Conservation (phyloP, 1,140 invertebrate genomes). For the Drosophila ficusphila region DNA sequence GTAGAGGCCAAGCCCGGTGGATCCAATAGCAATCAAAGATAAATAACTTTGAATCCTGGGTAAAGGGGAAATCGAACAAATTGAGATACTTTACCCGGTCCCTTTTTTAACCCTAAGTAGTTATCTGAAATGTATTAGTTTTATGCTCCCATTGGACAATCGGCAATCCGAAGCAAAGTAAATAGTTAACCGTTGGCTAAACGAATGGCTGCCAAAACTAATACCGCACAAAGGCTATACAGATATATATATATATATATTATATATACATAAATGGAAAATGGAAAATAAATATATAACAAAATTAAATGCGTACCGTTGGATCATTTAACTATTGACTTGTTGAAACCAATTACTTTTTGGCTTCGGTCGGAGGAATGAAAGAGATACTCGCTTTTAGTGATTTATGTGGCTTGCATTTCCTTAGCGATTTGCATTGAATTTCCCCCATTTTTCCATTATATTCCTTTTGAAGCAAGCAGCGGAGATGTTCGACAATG, state of each 20-base stretch:
- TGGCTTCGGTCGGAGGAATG: slow-evolving; percentile 9
- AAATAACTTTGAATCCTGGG: neutral
- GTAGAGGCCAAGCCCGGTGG: neutral
- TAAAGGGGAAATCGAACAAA: neutral
- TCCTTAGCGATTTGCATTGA: slow-evolving; percentile 26
- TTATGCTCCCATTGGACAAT: slow-evolving; percentile 17
- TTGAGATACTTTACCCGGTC: neutral
- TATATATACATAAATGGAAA: slow-evolving; percentile 4
- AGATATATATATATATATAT: slow-evolving; percentile 6
- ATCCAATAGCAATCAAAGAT: neutral
- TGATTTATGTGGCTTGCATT: too few relatives aligned
- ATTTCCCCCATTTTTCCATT: slow-evolving; percentile 13
- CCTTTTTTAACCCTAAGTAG: neutral
- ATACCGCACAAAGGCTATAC: slow-evolving; percentile 12
- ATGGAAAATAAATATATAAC: slow-evolving; percentile 28
- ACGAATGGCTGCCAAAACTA: slow-evolving; percentile 42
- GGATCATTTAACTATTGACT: slow-evolving; percentile 39
- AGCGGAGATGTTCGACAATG: neutral
- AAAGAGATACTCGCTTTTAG: too few relatives aligned
- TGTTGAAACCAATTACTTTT: slow-evolving; percentile 39
- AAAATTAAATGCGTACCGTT: slow-evolving; percentile 25
- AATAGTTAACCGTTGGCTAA: slow-evolving; percentile 32
- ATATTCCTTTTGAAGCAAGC: slow-evolving; percentile 5
- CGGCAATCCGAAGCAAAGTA: slow-evolving; percentile 7
- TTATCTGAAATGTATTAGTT: neutral